phyloP scores from a whole-genome alignment of 2,888 invertebrate species.

The Lochmaea crataegi region DNA sequence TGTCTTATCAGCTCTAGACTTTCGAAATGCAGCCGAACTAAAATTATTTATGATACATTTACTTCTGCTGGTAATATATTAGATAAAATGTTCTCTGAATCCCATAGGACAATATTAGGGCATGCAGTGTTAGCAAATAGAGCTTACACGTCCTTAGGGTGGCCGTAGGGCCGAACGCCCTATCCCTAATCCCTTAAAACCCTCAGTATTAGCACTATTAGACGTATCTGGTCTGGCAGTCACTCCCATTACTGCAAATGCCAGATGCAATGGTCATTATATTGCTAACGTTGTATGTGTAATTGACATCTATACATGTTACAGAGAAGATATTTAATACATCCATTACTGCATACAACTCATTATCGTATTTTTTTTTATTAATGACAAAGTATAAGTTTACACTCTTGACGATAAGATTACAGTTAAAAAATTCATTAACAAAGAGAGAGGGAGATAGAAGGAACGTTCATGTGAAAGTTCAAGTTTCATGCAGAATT shows the following conservation, averaged over 20 bases:
- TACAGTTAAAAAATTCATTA: background rate
- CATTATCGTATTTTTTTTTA: constrained; percentile 15
- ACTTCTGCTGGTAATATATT: constrained; percentile 55
- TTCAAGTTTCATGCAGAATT: background rate
- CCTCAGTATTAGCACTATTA: constrained; percentile 61
- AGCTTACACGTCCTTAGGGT: constrained; percentile 57
- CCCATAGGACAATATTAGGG: constrained; percentile 62
- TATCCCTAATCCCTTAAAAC: constrained; percentile 51
- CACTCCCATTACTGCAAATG: constrained; percentile 60
- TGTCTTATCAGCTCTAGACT: constrained; percentile 12
- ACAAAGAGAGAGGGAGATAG: background rate
- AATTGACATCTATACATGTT: constrained; percentile 44
- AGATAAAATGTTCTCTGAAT: constrained; percentile 57
- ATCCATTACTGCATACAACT: constrained; percentile 26
- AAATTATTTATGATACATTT: constrained; percentile 52
- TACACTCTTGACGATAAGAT: background rate
- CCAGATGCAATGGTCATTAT: constrained; percentile 49
- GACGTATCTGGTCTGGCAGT: constrained; percentile 60
- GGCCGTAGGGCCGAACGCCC: constrained; percentile 47
- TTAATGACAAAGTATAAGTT: background rate
- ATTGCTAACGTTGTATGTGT: constrained; percentile 42
- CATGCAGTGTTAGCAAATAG: constrained; percentile 58
- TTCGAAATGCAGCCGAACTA: constrained; percentile 25
- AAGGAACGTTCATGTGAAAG: background rate
- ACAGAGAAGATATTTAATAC: constrained; percentile 36